Base-by-base conservation (phyloP, 30 jellyfish, hydroid and myxozoan genomes). In the Mastigias papua region DNA sequence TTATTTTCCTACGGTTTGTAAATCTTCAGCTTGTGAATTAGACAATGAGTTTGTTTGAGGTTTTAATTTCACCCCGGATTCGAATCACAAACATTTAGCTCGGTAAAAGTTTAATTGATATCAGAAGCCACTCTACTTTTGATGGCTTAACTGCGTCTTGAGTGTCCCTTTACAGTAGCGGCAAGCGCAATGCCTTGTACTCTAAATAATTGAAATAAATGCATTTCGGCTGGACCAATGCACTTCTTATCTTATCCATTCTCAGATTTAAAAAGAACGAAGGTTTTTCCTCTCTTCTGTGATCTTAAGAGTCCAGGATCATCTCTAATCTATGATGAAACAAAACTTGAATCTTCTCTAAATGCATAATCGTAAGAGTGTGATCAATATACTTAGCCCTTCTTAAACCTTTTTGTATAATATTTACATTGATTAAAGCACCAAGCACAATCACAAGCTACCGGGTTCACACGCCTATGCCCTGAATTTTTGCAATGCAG, bases 341-440 rank as follows among this genome's bases (percentile, higher is more conserved):
- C 90, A 80, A 37, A 58, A 30, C 49, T 85, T 62, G 81, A 72
- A 83, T 70, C 85, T 68, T 48, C 84, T 31, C 78, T 57, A 34
- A 72, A 75, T 85, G 82, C 94, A 6, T 85, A 73, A 61, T 69
- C 88, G 86, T 62, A 85, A 60, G 83, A 64, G 65, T 27, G 67
- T 71, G 86, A 73, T 70, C 83, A 37, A 20, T 15, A 74, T 71
- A 54, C 82, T 85, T 85, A 73, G 88, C 80, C 94, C 77, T 85
- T 68, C 87, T 85, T 85, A 74, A 85, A 67, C 86, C 78, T 51
- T 62, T 57, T 61, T 78, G 69, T 75, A 30, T 25, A 73, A 72
- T 69, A 50, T 48, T 85, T 77, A 49, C 88, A 23, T 31, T 34
- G 84, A 74, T 85, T 37, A 71, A 66, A 48, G 78, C 94, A 21